Base-by-base conservation (phyloP, 2,888 invertebrate genomes). In the Acleris cristana region DNA sequence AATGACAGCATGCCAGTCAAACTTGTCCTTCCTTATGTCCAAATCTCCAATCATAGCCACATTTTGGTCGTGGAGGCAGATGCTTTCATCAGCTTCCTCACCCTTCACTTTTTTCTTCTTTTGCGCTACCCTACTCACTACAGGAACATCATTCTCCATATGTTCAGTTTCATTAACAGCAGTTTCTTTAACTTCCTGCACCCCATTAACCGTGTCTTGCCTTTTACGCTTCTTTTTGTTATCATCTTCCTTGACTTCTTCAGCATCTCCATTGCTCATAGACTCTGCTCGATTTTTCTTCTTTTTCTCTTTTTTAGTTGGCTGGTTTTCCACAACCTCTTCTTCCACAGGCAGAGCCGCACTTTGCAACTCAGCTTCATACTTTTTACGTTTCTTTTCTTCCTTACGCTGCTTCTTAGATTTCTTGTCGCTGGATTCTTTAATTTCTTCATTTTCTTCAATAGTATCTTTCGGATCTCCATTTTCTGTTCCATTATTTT, bases 1-100 rank as follows among this genome's bases (percentile, higher is more conserved):
- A 18, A 94, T 94, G 4, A 90, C 87, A 8, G 84, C 86, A 74
- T 92, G 90, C 94, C 94, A 94, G 69, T 93, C 85, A 66, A 94
- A 94, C 72, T 88, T 90, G 0, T 87, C 90, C 65, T 72, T 76
- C 59, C 76, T 83, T 51, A 71, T 73, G 71, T 75, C 72, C 70
- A 82, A 72, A 74, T 86, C 86, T 49, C 84, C 91, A 71, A 85
- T 87, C 73, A 88, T 92, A 14, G 90, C 88, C 44, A 91, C 93
- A 82, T 93, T 93, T 73, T 89, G 91, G 69, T 89, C 88, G 76
- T 90, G 91, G 68, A 92, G 85, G 64, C 86, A 88, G 70, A 86
- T 79, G 72, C 86, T 88, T 72, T 89, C 88, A 44, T 88, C 86
- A 4, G 79, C 80, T 70, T 83, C 82, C 56, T 85, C 86, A 66